phyloP scores from a whole-genome alignment of 2,113 vertebrate genomes.

The Holacanthus passer region DNA sequence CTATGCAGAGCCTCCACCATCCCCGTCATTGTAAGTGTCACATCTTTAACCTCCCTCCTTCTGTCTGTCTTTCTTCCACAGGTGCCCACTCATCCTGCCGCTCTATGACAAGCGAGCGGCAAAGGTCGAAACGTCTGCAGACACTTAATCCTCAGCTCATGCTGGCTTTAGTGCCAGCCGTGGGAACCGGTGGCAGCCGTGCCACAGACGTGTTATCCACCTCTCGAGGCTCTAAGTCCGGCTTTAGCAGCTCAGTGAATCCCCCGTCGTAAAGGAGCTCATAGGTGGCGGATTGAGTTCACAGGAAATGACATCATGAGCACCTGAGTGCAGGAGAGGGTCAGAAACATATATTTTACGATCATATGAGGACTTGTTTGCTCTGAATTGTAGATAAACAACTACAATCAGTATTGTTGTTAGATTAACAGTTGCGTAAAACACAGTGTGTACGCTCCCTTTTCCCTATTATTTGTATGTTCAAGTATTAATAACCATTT shows the following conservation, averaged over 20 bases:
- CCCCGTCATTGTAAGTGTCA: slow-evolving; percentile 93
- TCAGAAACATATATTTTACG: not conserved
- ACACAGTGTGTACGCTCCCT: not conserved
- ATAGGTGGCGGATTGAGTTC: slow-evolving; percentile 42
- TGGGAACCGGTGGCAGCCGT: slow-evolving; percentile 19
- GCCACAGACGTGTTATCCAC: slow-evolving; percentile 29
- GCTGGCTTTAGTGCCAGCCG: slow-evolving; percentile 28
- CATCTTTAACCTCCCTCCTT: not conserved
- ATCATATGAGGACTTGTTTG: not conserved
- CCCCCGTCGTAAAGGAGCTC: slow-evolving; percentile 37
- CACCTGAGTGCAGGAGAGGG: not conserved
- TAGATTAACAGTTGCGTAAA: not conserved
- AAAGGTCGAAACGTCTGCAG: slow-evolving; percentile 33
- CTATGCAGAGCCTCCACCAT: slow-evolving; percentile 92
- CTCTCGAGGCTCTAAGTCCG: slow-evolving; percentile 37
- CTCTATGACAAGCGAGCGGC: not conserved
- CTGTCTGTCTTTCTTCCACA: not conserved
- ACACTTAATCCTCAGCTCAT: slow-evolving; percentile 47
- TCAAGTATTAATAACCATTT: slow-evolving; percentile 29
- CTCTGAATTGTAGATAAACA: not conserved
- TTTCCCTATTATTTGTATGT: not conserved
- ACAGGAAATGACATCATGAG: slow-evolving; percentile 20
- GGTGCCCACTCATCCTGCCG: not conserved
- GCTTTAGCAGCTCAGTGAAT: slow-evolving; percentile 53
- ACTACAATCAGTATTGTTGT: not conserved